Evolutionary conservation across 2,113 vertebrate species (phyloP).

Genomic region (Macrotis lagotis): DNA sequence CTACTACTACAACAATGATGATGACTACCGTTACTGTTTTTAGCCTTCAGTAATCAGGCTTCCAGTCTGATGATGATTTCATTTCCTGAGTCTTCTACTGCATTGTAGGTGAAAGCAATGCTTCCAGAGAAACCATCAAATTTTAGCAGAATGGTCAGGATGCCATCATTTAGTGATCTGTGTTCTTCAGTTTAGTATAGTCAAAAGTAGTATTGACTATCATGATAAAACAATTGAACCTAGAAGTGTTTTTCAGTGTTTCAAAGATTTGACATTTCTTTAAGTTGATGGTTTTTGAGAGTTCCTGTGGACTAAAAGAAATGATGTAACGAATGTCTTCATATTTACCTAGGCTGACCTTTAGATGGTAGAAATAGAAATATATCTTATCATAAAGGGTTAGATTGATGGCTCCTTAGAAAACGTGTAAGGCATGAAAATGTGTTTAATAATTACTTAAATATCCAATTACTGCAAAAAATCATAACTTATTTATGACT

Average conservation of each 20-base stretch:
- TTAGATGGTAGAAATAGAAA: background rate
- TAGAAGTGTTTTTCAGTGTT: background rate
- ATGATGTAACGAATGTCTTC: background rate
- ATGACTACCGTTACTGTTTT: too few species aligned
- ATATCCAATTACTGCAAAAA: background rate
- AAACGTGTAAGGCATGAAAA: constrained; percentile 5
- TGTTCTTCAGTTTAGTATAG: background rate
- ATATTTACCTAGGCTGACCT: background rate
- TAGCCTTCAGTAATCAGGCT: background rate
- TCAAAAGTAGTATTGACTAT: background rate
- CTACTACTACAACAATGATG: too few species aligned
- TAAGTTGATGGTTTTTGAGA: background rate
- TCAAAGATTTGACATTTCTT: background rate
- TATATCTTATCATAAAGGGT: constrained; percentile 5
- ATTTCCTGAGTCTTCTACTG: background rate
- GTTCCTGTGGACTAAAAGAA: background rate
- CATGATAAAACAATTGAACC: constrained; percentile 7
- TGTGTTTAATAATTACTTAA: too few species aligned
- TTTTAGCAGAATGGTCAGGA: background rate
- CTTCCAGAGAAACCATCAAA: background rate
- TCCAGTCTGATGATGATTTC: background rate
- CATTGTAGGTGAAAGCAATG: background rate
- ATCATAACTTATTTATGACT: background rate
- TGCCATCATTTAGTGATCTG: background rate
- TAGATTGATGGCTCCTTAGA: background rate